Conservation (phyloP, 2,797 vertebrate species). For the Helostoma temminkii region DNA sequence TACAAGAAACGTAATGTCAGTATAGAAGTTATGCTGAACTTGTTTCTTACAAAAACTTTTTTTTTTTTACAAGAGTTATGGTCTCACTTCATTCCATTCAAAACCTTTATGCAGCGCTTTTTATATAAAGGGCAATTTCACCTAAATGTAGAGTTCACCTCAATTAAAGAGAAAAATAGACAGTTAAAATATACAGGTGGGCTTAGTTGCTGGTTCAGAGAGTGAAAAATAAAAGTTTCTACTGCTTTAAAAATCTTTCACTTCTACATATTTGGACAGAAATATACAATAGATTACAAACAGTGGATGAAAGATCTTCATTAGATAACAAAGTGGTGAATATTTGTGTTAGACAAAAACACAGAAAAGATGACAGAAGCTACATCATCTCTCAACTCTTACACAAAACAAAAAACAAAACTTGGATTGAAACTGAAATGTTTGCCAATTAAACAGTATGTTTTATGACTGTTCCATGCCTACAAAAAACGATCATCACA, state of each 20-base stretch:
- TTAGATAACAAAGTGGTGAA: constrained; percentile 60
- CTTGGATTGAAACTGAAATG: constrained; percentile 32
- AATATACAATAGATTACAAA: constrained; percentile 77
- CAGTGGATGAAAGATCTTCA: constrained; percentile 61
- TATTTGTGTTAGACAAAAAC: constrained; percentile 49
- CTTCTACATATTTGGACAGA: constrained; percentile 76
- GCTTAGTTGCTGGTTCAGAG: constrained; percentile 78
- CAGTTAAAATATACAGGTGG: constrained; percentile 70
- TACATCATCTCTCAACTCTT: constrained; percentile 72
- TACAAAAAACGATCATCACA: constrained; percentile 69
- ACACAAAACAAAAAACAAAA: constrained; percentile 17
- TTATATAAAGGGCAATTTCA: constrained; percentile 87
- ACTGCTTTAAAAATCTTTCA: constrained; percentile 74
- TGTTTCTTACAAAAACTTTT: constrained; percentile 73
- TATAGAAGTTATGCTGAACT: constrained; percentile 84
- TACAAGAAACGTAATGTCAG: constrained; percentile 86
- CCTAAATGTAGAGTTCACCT: constrained; percentile 84
- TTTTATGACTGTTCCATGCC: constrained; percentile 36
- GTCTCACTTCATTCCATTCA: constrained; percentile 65
- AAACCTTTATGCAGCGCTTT: constrained; percentile 89
- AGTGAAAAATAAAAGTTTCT: constrained; percentile 81
- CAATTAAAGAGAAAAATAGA: constrained; percentile 68
- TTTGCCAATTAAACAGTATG: constrained; percentile 22
- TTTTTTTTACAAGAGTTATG: constrained; percentile 65
- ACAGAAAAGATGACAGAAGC: constrained; percentile 59